A percentile compares a stretch with the other conserved stretches of the same genome.
phyloP scores from a whole-genome alignment of 2,797 vertebrate genomes.

The Phoebastria nigripes region DNA sequence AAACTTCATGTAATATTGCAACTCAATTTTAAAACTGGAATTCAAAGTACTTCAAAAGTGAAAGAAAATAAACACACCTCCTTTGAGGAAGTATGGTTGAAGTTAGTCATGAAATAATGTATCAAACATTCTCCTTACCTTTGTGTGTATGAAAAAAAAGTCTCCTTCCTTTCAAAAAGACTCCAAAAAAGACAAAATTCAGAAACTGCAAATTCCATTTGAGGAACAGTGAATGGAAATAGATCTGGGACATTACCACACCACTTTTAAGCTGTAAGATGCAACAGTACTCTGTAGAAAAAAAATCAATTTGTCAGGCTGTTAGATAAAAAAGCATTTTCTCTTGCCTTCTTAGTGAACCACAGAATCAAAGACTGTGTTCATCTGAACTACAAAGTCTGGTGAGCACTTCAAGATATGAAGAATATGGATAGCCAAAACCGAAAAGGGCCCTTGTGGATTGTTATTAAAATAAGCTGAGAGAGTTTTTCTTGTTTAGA shows the following conservation, averaged over 20 bases:
- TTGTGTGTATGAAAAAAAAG: neutral
- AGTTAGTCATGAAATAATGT: neutral
- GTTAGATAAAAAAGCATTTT: conserved; percentile 16
- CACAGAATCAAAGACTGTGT: neutral
- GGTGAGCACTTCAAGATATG: neutral
- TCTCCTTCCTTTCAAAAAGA: neutral
- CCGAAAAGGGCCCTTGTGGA: neutral
- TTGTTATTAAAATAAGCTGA: neutral
- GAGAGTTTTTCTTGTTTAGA: neutral
- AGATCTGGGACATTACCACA: neutral
- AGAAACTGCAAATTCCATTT: neutral
- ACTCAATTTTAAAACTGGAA: neutral
- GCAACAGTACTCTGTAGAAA: neutral
- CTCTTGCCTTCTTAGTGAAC: neutral
- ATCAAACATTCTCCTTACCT: neutral
- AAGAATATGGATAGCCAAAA: neutral
- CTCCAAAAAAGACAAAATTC: neutral
- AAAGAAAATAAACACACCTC: neutral
- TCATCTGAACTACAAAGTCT: conserved; percentile 6
- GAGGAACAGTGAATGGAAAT: neutral
- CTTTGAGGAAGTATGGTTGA: neutral
- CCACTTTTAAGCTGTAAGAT: conserved; percentile 4
- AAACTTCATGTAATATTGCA: neutral
- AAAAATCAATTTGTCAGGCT: conserved; percentile 31
- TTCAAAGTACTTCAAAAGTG: neutral